Conservation (phyloP, 2,113 vertebrate genomes). For the Microcebus lehilahytsara region DNA sequence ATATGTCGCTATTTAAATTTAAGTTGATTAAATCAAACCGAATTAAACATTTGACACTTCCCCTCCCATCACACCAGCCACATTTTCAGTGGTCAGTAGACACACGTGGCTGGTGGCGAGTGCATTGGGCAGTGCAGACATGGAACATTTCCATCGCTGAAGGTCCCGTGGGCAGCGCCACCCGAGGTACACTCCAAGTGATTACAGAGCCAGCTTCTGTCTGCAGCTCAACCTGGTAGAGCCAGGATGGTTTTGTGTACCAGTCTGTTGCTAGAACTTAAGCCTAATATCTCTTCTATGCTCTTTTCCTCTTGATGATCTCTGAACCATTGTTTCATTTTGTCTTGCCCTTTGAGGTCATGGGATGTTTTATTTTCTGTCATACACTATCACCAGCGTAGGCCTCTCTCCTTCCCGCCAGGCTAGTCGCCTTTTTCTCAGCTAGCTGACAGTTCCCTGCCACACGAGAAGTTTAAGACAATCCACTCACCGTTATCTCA, state of each 20-base stretch:
- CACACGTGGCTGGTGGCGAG: not conserved
- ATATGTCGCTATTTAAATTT: not conserved
- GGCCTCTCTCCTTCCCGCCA: not conserved
- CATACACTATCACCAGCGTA: not conserved
- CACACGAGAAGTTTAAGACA: not conserved
- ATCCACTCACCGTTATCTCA: not conserved
- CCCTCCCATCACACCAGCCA: not conserved
- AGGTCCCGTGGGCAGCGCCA: accelerated
- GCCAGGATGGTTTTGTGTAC: not conserved
- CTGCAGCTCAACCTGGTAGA: not conserved
- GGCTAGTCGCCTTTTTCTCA: not conserved
- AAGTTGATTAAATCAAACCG: not conserved
- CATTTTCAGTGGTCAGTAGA: not conserved
- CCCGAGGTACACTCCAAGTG: too few relatives aligned
- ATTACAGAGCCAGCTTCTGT: not conserved
- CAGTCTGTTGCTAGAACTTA: not conserved
- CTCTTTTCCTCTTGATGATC: not conserved
- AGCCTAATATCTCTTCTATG: not conserved
- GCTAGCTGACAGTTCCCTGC: not conserved
- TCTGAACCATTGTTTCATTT: not conserved
- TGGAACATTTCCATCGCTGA: not conserved
- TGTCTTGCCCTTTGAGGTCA: not conserved
- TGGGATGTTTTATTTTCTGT: not conserved
- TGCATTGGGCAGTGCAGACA: accelerated
- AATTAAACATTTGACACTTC: not conserved